These are phyloP conservation scores for Rattus rattus DNA, from an alignment of 2,113 vertebrate species.

Conservation along the genomic window DNA sequence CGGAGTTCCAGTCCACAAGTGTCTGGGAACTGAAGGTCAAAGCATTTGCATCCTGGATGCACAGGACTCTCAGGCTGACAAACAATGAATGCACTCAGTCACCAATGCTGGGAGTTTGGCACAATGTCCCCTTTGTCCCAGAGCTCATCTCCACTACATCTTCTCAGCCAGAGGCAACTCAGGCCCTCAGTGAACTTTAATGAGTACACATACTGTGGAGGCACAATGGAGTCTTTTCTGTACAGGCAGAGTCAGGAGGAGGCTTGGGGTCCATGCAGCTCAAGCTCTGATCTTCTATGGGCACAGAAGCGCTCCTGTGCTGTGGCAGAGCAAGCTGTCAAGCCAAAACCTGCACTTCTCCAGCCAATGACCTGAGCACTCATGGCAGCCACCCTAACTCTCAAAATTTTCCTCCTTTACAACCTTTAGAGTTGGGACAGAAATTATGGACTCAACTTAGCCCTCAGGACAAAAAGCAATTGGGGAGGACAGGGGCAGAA, in stretches of 20 bases:
- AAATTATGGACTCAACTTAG: background rate
- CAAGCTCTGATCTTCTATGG: fast-evolving
- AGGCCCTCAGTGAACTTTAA: conserved; percentile 8
- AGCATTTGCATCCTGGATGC: background rate
- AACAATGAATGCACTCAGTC: background rate
- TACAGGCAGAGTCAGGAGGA: background rate
- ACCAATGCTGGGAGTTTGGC: no score
- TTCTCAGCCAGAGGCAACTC: conserved; percentile 30
- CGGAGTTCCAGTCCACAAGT: no score
- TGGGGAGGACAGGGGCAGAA: background rate
- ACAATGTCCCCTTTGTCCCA: background rate
- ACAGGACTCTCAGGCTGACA: no score
- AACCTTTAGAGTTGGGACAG: background rate
- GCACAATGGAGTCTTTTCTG: background rate
- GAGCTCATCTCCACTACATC: background rate
- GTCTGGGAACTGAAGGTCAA: background rate
- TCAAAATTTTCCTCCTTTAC: background rate
- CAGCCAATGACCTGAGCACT: background rate
- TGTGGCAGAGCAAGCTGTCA: background rate
- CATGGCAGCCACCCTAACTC: background rate
- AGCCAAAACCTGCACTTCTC: background rate
- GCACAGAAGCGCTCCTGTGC: background rate
- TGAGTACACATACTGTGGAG: background rate
- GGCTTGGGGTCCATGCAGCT: background rate
- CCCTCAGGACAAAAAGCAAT: background rate